Base-by-base conservation (phyloP, 2,797 vertebrate genomes). In the Microctenopoma lineatum region DNA sequence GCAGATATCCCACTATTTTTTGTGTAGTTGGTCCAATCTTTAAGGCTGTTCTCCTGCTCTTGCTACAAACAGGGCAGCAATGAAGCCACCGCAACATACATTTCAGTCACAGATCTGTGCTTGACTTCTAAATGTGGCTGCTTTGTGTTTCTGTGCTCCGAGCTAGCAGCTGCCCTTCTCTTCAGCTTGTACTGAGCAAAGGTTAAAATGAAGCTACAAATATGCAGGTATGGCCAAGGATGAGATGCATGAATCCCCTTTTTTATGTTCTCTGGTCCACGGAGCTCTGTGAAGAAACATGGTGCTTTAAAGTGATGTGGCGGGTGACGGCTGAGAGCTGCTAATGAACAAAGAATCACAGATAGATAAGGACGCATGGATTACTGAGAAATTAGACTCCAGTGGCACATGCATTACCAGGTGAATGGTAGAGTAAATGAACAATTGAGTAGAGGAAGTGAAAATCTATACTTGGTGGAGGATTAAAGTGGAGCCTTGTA, bases 401-500 rank as follows among this genome's bases (percentile, higher is more conserved):
- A 74, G 71, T 77, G 77, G 77, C 72, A 71, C 71, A 73, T 66
- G 71, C 81, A 83, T 87, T 84, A 87, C 73, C 75, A 71, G 73
- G 75, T 79, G 81, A 85, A 80, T 73, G 84, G 77, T 69, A 80
- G 79, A 84, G 86, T 80, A 87, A 91, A 91, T 89, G 81, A 89
- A 87, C 75, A 86, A 90, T 83, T 46, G 68, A 73, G 85, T 41
- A 62, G 80, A 79, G 67, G 78, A 86, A 88, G 83, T 83, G 73
- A 81, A 90, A 91, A 92, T 93, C 91, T 88, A 90, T 93, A 91
- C 74, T 71, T 65, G 72, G 80, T 66, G 78, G 72, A 83, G 53
- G 75, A 88, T 87, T 85, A 77, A 86, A 87, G 84, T 70, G 61
- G 80, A 83, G 83, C 66, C 4, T 53, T 21, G 71, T 81, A 87